Evolutionary conservation across 2,797 vertebrate species (phyloP), one percentile per base, ranked within the genome.

Genomic region (Squalus acanthias): DNA sequence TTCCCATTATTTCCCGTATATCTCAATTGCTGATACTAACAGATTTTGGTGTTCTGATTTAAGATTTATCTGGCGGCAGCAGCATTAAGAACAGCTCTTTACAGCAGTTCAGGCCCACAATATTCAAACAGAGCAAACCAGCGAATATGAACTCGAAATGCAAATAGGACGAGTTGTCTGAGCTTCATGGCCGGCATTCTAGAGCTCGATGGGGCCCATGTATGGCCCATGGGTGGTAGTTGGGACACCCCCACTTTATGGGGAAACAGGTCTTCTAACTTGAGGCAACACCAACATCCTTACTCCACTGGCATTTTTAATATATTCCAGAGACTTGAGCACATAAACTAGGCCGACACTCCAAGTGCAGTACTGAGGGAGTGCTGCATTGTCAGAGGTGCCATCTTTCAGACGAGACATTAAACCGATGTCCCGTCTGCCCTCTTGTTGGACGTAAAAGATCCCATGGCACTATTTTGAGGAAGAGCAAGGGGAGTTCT

Each of bases 41-140:
- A 69, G 65, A 46, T 69, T 46, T 93, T 93, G 91, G 5, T 67
- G 63, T 24, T 93, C 39, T 93, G n/a, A 93, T 93, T 93, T 93
- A 1, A 69, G 2, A 93, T 93, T 93, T 93, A 69, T 93, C 91
- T 93, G 9, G 63, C 69, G 65, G n/a, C 63, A 93, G n/a, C 15
- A 24, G 3, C 67, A 20, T 46, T 67, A 24, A 69, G 60, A 65
- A 69, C 39, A 69, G 22, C n/a, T 46, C n/a, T 46, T 24, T 22
- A 67, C 91, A 93, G 20, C 63, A 24, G 2, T 69, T 15, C 91
- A 93, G 67, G 20, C 7, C n/a, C 63, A 93, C 6, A 93, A 93
- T 93, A 39, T 93, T 69, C 63, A 69, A 69, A 93, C 17, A 63
- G 57, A 8, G 9, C 33, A 69, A 69, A 39, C 65, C 20, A 24